A percentile compares a stretch with the other conserved stretches of the same genome.
phyloP scores from a whole-genome alignment of 2,113 vertebrate genomes.

The Serinus canaria region DNA sequence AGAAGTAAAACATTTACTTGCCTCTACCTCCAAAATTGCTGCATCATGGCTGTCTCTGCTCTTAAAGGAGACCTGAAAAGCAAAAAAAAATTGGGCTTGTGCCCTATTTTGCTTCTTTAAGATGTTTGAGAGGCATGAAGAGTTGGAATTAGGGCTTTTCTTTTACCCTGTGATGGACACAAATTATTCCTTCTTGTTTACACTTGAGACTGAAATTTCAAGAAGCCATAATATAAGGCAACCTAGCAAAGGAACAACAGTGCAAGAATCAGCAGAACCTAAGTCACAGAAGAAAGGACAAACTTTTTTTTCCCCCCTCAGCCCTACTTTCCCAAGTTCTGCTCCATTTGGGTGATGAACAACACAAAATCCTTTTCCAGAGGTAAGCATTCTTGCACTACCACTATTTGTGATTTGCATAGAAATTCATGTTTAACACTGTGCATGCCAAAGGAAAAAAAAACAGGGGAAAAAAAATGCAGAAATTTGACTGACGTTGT shows the following conservation, averaged over 20 bases:
- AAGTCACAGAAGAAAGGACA: not conserved
- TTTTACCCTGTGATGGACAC: not conserved
- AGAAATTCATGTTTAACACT: not conserved
- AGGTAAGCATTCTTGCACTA: not conserved
- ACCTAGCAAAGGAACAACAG: not conserved
- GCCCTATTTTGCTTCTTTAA: conserved; percentile 63
- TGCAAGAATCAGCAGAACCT: not conserved
- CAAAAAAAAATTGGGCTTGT: conserved; percentile 63
- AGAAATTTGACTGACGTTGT: not conserved
- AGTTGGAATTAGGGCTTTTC: not conserved
- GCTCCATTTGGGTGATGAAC: not conserved
- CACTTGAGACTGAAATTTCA: not conserved
- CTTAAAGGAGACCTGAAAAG: conserved; percentile 67
- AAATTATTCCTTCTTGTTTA: not conserved
- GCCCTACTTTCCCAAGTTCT: not conserved
- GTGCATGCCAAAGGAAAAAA: not conserved
- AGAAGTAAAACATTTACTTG: conserved; percentile 65
- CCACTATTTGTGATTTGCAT: not conserved
- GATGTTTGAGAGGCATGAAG: conserved; percentile 16
- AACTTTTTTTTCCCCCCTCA: not conserved
- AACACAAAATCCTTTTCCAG: not conserved
- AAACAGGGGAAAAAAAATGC: fast-evolving
- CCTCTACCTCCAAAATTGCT: conserved; percentile 68
- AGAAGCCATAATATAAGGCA: not conserved
- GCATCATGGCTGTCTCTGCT: conserved; percentile 61